phyloP scores from a whole-genome alignment of 2,888 invertebrate genomes.

The Cyclophora albipunctata region DNA sequence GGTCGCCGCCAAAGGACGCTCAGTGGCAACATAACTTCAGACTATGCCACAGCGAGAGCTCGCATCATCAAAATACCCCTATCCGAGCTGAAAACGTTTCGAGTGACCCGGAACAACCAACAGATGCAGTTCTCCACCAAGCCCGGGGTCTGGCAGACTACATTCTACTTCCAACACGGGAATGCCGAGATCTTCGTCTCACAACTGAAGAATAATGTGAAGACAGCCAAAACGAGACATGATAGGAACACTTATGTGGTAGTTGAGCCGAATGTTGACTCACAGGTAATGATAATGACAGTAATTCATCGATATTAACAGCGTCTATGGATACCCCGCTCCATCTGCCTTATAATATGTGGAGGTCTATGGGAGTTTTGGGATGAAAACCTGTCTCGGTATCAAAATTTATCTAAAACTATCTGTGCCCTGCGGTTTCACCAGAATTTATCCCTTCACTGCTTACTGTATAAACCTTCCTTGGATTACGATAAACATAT shows the following conservation, averaged over 20 bases:
- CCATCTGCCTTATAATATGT: neutral
- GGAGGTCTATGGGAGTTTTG: neutral
- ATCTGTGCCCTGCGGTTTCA: too few species aligned
- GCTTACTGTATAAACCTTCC: too few species aligned
- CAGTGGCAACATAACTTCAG: constrained; percentile 70
- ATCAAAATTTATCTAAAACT: too few species aligned
- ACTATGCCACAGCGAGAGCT: constrained; percentile 58
- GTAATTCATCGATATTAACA: neutral
- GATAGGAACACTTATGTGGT: constrained; percentile 80
- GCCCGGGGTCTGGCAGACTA: constrained; percentile 79
- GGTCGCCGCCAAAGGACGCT: constrained; percentile 78
- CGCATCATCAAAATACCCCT: constrained; percentile 59
- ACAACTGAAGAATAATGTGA: constrained; percentile 77
- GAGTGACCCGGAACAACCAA: constrained; percentile 55
- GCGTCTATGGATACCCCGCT: neutral
- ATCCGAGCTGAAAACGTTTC: constrained; percentile 57
- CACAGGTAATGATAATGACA: constrained; percentile 44
- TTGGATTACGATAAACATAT: too few species aligned
- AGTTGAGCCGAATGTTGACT: constrained; percentile 77
- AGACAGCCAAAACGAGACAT: constrained; percentile 80
- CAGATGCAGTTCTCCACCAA: constrained; percentile 66
- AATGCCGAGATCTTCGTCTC: constrained; percentile 86
- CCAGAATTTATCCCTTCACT: too few species aligned
- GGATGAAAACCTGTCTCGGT: too few species aligned
- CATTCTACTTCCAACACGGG: constrained; percentile 91